A percentile compares a stretch with the other conserved stretches of the same genome.
These are phyloP conservation scores for Ligdia adustata DNA, from an alignment of 2,888 invertebrate species.

Conservation along the genomic window DNA sequence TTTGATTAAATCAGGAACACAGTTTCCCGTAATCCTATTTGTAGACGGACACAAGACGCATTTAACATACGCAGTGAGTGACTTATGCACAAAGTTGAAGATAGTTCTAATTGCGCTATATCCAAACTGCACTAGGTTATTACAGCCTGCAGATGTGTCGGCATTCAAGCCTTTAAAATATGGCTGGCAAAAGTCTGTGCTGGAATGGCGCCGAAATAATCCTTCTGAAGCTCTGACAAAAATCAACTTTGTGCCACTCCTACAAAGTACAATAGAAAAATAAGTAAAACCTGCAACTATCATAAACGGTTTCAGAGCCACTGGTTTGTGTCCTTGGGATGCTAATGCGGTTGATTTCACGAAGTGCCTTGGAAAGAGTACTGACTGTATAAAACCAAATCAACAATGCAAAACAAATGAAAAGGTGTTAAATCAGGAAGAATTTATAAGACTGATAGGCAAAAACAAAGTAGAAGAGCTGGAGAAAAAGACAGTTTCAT, in stretches of 20 bases:
- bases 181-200: too few species aligned
- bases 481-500: not conserved
- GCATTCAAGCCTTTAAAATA: too few species aligned
- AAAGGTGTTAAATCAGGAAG: not conserved
- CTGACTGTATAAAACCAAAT: not conserved
- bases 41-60: not conserved
- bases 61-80: slow-evolving; percentile 1
- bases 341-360: too few species aligned
- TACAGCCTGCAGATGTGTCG: too few species aligned
- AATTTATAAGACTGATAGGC: not conserved
- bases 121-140: too few species aligned
- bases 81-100: not conserved
- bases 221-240: too few species aligned
- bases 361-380: not conserved
- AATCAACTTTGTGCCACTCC: too few species aligned
- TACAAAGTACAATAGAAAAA: too few species aligned
- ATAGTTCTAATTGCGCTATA: not conserved
- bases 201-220: too few species aligned
- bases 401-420: not conserved
- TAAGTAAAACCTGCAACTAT: too few species aligned
- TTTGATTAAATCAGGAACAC: not conserved
- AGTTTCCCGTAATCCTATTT: not conserved
- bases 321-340: too few species aligned
- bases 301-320: too few species aligned
- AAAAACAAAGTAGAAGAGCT: not conserved